A percentile compares a stretch with the other conserved stretches of the same genome.
phyloP scores from a whole-genome alignment of 1,140 invertebrate genomes.

The Paraescarpia echinospica region DNA sequence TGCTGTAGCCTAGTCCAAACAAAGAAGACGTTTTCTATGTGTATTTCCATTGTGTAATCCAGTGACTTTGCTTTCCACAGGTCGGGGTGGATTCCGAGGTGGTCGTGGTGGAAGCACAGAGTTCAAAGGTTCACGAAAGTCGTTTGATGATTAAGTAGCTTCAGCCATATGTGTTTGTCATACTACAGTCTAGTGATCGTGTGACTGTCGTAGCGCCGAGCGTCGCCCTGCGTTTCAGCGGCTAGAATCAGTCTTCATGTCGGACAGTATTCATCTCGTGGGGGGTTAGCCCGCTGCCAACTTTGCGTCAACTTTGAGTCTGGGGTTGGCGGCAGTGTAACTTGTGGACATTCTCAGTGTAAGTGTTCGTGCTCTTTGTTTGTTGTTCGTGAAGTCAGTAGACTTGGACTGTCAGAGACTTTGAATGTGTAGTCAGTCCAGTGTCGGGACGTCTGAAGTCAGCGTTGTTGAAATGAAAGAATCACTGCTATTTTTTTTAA shows the following conservation, averaged over 20 bases:
- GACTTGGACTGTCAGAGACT: not conserved
- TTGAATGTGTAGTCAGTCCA: not conserved
- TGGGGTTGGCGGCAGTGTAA: not conserved
- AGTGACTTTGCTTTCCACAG: not conserved
- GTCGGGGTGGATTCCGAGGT: not conserved
- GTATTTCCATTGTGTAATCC: not conserved
- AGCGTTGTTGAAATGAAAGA: not conserved
- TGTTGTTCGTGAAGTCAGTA: not conserved
- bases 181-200: not conserved
- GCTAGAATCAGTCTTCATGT: not conserved
- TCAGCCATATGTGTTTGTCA: not conserved
- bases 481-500: not conserved
- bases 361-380: not conserved
- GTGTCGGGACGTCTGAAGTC: not conserved
- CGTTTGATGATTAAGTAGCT: slow-evolving; percentile 1
- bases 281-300: not conserved
- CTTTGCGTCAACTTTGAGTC: not conserved
- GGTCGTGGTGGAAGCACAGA: not conserved
- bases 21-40: no score
- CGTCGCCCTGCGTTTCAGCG: not conserved
- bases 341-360: not conserved
- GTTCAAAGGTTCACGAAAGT: not conserved
- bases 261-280: not conserved
- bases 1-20: no score
- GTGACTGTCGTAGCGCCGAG: not conserved